Evolutionary conservation across 2,797 vertebrate genomes (phyloP), one percentile per base, ranked within the genome.

Genomic region (Enteromius fasciolatus): DNA sequence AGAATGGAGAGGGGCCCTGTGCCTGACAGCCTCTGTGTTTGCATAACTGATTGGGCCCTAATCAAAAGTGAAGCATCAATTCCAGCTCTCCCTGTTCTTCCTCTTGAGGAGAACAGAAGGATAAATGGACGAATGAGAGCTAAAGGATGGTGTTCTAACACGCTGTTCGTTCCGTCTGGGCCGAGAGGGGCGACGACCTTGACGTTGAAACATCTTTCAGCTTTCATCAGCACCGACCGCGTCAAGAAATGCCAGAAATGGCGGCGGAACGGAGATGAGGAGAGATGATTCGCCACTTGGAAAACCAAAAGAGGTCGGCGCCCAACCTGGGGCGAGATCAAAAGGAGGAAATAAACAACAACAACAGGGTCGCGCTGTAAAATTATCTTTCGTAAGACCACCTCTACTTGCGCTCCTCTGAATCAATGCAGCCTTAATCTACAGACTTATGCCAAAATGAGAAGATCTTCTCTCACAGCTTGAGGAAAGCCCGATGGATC

Each of bases 61-160:
- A 90, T 91, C 89, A 88, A 88, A 90, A 91, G 88, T 88, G 89
- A 90, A 90, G 86, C 87, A 84, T 87, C 89, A 89, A 87, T 91
- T 92, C 84, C 89, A 86, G 85, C 39, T 76, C 81, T 76, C 70
- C 54, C 77, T 66, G 64, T 63, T 39, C 64, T 31, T 75, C 67
- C 77, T 83, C 17, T 64, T 64, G 78, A 64, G 50, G 63, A 76
- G 76, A 83, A 79, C 50, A 67, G 76, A 72, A 76, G 80, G 77
- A 82, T 73, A 81, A 85, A 82, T 76, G 74, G 80, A 86, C 36
- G 82, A 84, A 54, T 77, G 78, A 72, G 83, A 86, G 76, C 69
- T 83, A 85, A 85, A 78, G 78, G 85, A 81, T 73, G 74, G 66
- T 66, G 84, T 86, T 87, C 87, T 85, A 87, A 89, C 84, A 83